Conservation (phyloP, 1,140 invertebrate genomes). For the Rhizoglyphus robini region DNA sequence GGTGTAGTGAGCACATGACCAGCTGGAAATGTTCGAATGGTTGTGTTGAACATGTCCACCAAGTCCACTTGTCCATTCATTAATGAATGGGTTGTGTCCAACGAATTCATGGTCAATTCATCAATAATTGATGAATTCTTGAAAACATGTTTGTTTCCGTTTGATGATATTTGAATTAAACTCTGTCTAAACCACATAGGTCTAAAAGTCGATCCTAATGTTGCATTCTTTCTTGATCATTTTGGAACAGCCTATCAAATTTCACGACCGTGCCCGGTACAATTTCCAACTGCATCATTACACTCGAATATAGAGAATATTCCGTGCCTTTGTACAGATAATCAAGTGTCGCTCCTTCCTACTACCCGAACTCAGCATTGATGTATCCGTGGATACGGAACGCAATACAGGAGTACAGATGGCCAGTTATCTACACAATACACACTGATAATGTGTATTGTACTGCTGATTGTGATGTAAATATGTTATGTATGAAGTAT, state of each 20-base stretch:
- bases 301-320: background rate
- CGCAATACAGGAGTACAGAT: background rate
- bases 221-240: background rate
- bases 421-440: background rate
- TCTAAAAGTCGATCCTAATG: background rate
- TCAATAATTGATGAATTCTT: too few species aligned
- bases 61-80: too few species aligned
- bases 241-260: background rate
- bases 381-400: background rate
- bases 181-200: too few species aligned
- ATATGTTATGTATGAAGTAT: too few species aligned
- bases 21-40: too few species aligned
- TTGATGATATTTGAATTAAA: too few species aligned
- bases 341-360: conserved; percentile 3
- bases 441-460: background rate
- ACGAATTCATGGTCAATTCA: too few species aligned
- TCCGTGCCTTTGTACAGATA: conserved; percentile 4
- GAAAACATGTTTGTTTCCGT: too few species aligned
- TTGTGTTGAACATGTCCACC: too few species aligned
- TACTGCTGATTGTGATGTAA: background rate
- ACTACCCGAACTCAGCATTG: background rate
- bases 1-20: too few species aligned
- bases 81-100: too few species aligned
- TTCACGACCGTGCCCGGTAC: background rate
- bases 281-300: background rate